Percentiles rank a stretch among this genome's conserved stretches.
phyloP scores from a whole-genome alignment of 2,888 invertebrate genomes.

The Campaea margaritaria region DNA sequence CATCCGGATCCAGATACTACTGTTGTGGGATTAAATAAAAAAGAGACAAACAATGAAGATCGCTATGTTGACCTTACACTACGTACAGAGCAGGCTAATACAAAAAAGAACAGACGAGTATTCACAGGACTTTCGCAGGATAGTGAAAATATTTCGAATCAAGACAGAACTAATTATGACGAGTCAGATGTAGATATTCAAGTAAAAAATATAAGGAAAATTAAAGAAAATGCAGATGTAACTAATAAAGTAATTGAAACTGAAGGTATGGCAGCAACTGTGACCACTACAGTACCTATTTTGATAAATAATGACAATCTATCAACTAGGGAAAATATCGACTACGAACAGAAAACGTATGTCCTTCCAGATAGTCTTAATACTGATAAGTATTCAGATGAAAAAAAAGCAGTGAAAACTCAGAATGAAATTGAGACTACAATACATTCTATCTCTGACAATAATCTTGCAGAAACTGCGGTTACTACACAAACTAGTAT shows the following conservation, averaged over 20 bases:
- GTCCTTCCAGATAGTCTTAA: too few relatives aligned
- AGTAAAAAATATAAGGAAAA: conserved; percentile 35
- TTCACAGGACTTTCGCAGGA: conserved; percentile 4
- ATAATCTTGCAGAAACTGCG: background rate
- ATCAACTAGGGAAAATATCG: background rate
- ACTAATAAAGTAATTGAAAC: conserved; percentile 3
- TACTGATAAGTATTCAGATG: too few relatives aligned
- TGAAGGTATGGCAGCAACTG: background rate
- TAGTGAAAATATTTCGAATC: conserved; percentile 5
- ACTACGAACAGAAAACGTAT: too few relatives aligned
- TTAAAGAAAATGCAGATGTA: background rate
- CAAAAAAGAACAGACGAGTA: conserved; percentile 7
- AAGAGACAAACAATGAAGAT: background rate
- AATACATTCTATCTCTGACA: too few relatives aligned
- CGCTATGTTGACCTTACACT: conserved; percentile 17
- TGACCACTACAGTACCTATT: background rate
- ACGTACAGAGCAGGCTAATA: conserved; percentile 3
- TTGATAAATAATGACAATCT: background rate
- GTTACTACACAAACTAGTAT: too few relatives aligned
- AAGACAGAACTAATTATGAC: conserved; percentile 12
- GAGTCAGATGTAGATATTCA: conserved; percentile 36
- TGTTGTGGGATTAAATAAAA: conserved; percentile 3
- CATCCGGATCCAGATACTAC: background rate
- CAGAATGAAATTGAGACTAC: too few relatives aligned
- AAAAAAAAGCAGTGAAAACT: too few relatives aligned